Evolutionary conservation across 2,113 vertebrate genomes (phyloP), one percentile per base, ranked within the genome.

Genomic region (Ammodramus savannarum): DNA sequence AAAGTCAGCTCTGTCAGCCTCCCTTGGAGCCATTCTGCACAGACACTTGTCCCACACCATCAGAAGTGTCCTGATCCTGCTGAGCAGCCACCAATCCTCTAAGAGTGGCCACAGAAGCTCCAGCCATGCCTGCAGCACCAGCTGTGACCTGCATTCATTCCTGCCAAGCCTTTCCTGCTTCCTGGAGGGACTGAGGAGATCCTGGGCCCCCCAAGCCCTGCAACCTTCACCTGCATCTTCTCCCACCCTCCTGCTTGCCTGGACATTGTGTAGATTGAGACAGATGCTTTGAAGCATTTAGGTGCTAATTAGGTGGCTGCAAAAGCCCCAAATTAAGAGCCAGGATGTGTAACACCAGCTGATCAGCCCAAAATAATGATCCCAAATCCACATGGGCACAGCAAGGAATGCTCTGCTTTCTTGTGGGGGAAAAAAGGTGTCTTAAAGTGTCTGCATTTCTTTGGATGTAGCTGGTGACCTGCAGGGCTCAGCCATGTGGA

Each of bases 391-490:
- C 68, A 36, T 4, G 23, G 67, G 9, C 54, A 51, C 67, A 94
- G 41, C 77, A 69, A 49, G 41, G 25, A 76, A 77, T 34, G 48
- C 73, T 49, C 36, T 61, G 3, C 26, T 81, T 49, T 32, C 57
- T 51, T 46, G 21, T 31, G 36, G 31, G 25, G 22, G 1, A 1
- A 9, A 46, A 49, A 31, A 4, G 5, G 2, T 3, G 7, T 49
- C 34, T 41, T 26, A 41, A 54, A 85, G 32, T 62, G 48, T 52
- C 55, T n/a, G 1, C 25, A 41, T 62, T 78, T 61, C 25, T 83
- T 73, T 79, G 44, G 38, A 61, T 9, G 21, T 44, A 61, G 41
- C 31, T 73, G 75, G 41, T 61, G 61, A 76, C 58, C 58, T 85
- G 44, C 49, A 62, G 44, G 3, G 0, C 80, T 80, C 59, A 80